Base-by-base conservation (phyloP, 2,888 invertebrate species). In the Acanthoscelides obtectus region DNA sequence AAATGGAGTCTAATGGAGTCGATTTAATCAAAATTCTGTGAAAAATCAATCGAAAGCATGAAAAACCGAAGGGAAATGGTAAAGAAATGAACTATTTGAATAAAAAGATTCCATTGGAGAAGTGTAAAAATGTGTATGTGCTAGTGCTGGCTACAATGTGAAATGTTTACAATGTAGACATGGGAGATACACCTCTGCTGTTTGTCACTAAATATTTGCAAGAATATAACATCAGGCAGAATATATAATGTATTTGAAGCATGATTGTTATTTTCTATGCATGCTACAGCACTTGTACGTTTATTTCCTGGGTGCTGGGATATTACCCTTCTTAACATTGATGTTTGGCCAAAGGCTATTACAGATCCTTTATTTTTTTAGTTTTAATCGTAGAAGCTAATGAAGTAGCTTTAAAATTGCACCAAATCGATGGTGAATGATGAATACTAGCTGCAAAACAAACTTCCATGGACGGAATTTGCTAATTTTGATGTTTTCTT, bases 1-100 rank as follows among this genome's bases (percentile, higher is more conserved):
- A 87, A 87, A 87, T 87, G 87, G 87, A 86, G 87, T 86, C 86
- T 88, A 89, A 89, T 89, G 90, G 89, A 89, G 89, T 88, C 87
- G 88, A 86, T 87, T 86, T 86, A 86, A 86, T 87, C 87, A 87
- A 88, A 89, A 89, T 89, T 88, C 88, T 88, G 87, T 89, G 87
- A 89, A 88, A 87, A 87, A 83, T 74, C 84, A 84, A 83, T 83
- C 80, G 83, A 83, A 84, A 84, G 79, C 81, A 86, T 84, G 84
- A 83, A 81, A 84, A 83, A 83, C 82, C 81, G 79, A 79, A 82
- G 79, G 81, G 82, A 86, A 87, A 88, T 88, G 87, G 85, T 86
- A 86, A 86, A 78, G 76, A 79, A 80, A 76, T 77, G 76, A 45
- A 72, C 74, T 79, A 77, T 77, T 80, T 79, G 79, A 79, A 80